phyloP scores from a whole-genome alignment of 1,140 invertebrate genomes.

The Listronotus bonariensis region DNA sequence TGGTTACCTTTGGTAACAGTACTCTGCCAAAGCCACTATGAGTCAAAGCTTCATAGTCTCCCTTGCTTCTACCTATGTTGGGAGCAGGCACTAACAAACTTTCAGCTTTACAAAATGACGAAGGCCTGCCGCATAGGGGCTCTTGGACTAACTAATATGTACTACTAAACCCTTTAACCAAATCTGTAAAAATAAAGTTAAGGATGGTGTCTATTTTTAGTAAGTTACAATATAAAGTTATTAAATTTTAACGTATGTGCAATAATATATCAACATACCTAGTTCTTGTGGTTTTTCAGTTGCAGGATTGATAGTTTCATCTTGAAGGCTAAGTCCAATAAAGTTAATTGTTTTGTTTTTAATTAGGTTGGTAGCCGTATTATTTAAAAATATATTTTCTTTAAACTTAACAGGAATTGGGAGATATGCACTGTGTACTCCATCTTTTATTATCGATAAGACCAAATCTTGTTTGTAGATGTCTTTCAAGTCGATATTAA shows the following conservation, averaged over 20 bases:
- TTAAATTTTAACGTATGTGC: not conserved
- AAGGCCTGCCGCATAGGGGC: too few species aligned
- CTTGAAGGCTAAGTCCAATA: conserved; percentile 48
- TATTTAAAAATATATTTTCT: conserved; percentile 34
- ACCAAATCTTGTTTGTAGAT: conserved; percentile 43
- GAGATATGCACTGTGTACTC: conserved; percentile 40
- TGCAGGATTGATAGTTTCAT: conserved; percentile 48
- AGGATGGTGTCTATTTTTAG: too few species aligned
- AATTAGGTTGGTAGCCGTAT: conserved; percentile 31
- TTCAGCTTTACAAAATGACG: too few species aligned
- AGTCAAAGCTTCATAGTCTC: too few species aligned
- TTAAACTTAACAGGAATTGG: conserved; percentile 44
- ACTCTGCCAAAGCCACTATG: too few species aligned
- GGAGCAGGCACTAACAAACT: too few species aligned
- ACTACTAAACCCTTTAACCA: too few species aligned
- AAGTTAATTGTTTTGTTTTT: conserved; percentile 42
- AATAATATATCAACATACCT: conserved; percentile 31
- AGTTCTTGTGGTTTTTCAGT: conserved; percentile 42
- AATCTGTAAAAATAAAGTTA: too few species aligned
- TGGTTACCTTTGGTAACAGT: too few species aligned
- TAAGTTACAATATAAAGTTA: too few species aligned
- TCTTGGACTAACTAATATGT: too few species aligned
- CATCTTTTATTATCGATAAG: conserved; percentile 45
- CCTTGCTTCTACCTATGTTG: too few species aligned
- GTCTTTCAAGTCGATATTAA: conserved; percentile 28